These are phyloP conservation scores for Syngnathus acus DNA, from an alignment of 2,797 vertebrate genomes.

Conservation along the genomic window DNA sequence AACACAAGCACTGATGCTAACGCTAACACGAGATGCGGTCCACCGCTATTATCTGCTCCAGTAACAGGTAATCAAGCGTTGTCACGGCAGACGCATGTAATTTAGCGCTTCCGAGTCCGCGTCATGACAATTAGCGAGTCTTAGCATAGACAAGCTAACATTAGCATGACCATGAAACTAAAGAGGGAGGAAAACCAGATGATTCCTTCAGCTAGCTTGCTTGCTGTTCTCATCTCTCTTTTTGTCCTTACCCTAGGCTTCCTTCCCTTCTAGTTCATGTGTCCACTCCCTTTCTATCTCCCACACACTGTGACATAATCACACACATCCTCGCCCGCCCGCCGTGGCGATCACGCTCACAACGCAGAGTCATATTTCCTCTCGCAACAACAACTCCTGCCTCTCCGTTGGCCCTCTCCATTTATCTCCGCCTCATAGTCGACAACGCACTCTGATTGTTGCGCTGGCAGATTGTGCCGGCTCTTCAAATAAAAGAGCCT, in stretches of 20 bases:
- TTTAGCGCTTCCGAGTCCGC: background rate
- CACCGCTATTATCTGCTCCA: background rate
- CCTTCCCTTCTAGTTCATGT: constrained; percentile 34
- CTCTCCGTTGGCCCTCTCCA: constrained; percentile 29
- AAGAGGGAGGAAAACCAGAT: background rate
- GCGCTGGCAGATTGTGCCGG: constrained; percentile 44
- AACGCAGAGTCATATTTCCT: constrained; percentile 58
- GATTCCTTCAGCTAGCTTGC: constrained; percentile 22
- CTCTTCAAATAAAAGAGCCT: constrained; percentile 36
- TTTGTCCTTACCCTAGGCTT: constrained; percentile 45
- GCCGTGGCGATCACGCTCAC: constrained; percentile 42
- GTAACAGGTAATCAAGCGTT: constrained; percentile 1
- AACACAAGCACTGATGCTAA: background rate
- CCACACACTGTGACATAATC: constrained; percentile 60
- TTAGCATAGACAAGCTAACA: background rate
- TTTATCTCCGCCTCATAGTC: constrained; percentile 34
- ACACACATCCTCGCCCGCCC: constrained; percentile 35
- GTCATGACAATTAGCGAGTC: background rate
- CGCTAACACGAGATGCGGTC: background rate
- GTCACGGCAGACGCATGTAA: background rate
- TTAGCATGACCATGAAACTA: background rate
- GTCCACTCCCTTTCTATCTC: constrained; percentile 54
- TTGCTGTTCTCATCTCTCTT: constrained; percentile 42
- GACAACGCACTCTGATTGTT: constrained; percentile 32
- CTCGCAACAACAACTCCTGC: constrained; percentile 47